These are phyloP conservation scores for Protobothrops mucrosquamatus DNA, from an alignment of 2,113 vertebrate species.

Conservation along the genomic window DNA sequence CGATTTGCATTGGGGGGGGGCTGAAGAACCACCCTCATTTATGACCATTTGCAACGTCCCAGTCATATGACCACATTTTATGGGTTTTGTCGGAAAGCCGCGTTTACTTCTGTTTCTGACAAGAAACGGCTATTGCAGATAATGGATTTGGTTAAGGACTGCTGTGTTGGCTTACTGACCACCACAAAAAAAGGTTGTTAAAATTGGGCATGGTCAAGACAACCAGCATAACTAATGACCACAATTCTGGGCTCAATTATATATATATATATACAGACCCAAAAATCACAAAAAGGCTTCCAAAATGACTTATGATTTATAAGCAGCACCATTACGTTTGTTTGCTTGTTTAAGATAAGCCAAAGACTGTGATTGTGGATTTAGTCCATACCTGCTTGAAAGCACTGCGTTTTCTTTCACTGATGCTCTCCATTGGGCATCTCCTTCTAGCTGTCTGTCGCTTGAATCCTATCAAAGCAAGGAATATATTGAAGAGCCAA, in stretches of 20 bases:
- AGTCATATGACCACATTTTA: background rate
- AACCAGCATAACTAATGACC: background rate
- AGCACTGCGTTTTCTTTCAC: conserved; percentile 58
- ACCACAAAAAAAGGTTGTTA: background rate
- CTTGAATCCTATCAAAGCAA: conserved; percentile 68
- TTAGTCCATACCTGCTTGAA: conserved; percentile 47
- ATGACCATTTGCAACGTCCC: background rate
- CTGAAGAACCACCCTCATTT: background rate
- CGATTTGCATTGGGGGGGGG: too few relatives aligned
- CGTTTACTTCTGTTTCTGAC: background rate
- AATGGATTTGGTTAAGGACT: background rate
- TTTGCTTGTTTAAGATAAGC: background rate
- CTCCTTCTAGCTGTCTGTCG: conserved; percentile 67
- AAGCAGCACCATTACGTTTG: background rate
- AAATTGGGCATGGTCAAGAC: background rate
- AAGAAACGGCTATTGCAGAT: background rate
- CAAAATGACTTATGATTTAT: background rate
- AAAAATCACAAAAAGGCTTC: background rate
- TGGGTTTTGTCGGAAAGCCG: background rate
- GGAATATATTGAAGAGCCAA: conserved; percentile 29
- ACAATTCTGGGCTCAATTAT: background rate
- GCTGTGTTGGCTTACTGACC: background rate
- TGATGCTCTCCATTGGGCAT: conserved; percentile 42
- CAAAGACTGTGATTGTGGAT: background rate
- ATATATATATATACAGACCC: background rate